Percentiles rank a stretch among this genome's conserved stretches.
phyloP scores from a whole-genome alignment of 2,888 invertebrate genomes.

The Eudasyphora cyanicolor region DNA sequence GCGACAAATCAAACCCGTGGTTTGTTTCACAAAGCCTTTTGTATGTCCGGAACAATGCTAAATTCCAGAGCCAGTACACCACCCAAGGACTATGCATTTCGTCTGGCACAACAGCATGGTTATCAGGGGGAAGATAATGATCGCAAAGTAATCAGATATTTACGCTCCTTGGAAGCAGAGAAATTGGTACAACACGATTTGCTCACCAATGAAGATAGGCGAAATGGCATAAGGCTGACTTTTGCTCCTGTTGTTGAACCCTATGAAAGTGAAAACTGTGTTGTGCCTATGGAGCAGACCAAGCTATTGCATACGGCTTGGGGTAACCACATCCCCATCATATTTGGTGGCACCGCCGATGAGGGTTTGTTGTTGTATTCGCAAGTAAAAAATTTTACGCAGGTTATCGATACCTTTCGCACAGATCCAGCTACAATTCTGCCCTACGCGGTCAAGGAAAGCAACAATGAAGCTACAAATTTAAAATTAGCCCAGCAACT shows the following conservation, averaged over 20 bases:
- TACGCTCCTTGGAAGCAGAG: constrained; percentile 73
- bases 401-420: constrained; percentile 66
- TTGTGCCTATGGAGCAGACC: constrained; percentile 71
- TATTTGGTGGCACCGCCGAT: constrained; percentile 76
- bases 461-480: constrained; percentile 55
- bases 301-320: constrained; percentile 75
- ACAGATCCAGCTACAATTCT: constrained; percentile 63
- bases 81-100: constrained; percentile 71
- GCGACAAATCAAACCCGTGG: constrained; percentile 80
- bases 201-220: constrained; percentile 70
- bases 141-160: constrained; percentile 74
- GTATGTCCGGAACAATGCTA: constrained; percentile 75
- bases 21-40: constrained; percentile 77
- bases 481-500: constrained; percentile 72
- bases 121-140: constrained; percentile 77
- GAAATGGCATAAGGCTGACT: constrained; percentile 70
- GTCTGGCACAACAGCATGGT: constrained; percentile 75
- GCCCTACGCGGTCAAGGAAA: constrained; percentile 66
- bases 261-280: constrained; percentile 73
- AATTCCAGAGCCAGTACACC: constrained; percentile 74
- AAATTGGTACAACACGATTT: constrained; percentile 72
- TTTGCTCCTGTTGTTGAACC: constrained; percentile 77
- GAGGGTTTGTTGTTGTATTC: constrained; percentile 76
- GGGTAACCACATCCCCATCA: constrained; percentile 75
- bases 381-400: constrained; percentile 66